Evolutionary conservation across 2,113 vertebrate genomes (phyloP), one percentile per base, ranked within the genome.

Genomic region (Stigmatopora argus): DNA sequence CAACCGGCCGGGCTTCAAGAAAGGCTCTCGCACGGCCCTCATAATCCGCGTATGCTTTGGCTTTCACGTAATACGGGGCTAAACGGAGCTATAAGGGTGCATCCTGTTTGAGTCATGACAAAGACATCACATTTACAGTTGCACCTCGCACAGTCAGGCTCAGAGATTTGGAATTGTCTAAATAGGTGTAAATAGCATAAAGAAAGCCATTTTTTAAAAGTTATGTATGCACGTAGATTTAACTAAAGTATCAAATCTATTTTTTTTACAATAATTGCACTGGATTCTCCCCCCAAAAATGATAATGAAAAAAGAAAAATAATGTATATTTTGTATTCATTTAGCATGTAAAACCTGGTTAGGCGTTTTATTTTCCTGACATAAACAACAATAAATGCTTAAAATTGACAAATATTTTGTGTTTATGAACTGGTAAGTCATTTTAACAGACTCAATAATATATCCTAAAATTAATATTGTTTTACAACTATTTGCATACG

Each of bases 11-110:
- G 21, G 34, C 56, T n/a, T 38, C 56, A 58, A 59, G 10, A 41
- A 31, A 8, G 8, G 57, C 57, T 41, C 57, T 59, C 18, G 34
- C 34, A 59, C 2, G 56, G 26, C 56, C 26, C 51, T 53, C 11
- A 53, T n/a, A 4, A 38, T 59, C 34, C n/a, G 57, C 34, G 4
- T 59, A 59, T 38, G 18, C 57, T 59, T 59, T 38, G 57, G 57
- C 3, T 59, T 59, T 38, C 57, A 2, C 31, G 1, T 61, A 45
- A 38, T 31, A 31, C 7, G 19, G 38, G 38, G 38, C 38, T n/a
- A 59, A 59, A 59, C 57, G 18, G 5, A 31, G 53, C 23, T 23
- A 56, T 56, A 56, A 23, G 53, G 53, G 53, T 17, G 14, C 53
- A 56, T 56, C 53, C 53, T 56, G 53, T 56, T 31, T 15, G 23